phyloP scores from a whole-genome alignment of 2,113 vertebrate genomes.

The Lasiurus borealis region DNA sequence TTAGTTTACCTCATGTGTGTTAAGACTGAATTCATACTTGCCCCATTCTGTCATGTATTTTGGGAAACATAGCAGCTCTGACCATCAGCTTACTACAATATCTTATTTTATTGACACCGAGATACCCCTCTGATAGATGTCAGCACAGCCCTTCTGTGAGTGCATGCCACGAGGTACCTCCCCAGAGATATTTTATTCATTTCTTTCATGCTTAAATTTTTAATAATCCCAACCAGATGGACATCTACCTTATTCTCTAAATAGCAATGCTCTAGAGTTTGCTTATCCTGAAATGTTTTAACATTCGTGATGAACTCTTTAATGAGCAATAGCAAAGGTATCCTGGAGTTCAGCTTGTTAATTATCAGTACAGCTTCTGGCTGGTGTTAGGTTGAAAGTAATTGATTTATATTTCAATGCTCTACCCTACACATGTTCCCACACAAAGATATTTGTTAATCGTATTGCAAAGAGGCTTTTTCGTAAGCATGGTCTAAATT shows the following conservation, averaged over 20 bases:
- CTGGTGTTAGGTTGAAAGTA: conserved; percentile 79
- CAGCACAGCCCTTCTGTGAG: background rate
- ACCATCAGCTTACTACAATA: background rate
- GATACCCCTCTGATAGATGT: background rate
- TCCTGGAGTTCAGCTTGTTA: conserved; percentile 80
- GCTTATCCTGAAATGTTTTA: conserved; percentile 71
- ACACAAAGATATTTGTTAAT: conserved; percentile 69
- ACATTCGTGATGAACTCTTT: conserved; percentile 79
- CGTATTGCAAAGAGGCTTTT: conserved; percentile 64
- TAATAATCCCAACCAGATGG: conserved; percentile 76
- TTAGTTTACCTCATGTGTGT: background rate
- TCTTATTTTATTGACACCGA: background rate
- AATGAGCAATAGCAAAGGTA: conserved; percentile 80
- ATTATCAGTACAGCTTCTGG: conserved; percentile 81
- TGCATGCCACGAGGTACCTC: background rate
- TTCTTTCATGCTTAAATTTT: conserved; percentile 65
- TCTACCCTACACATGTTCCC: conserved; percentile 31
- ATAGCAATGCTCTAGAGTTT: conserved; percentile 56
- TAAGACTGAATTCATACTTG: background rate
- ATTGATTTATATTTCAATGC: conserved; percentile 82
- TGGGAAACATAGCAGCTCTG: background rate
- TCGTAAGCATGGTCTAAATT: conserved; percentile 51
- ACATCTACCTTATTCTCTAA: conserved; percentile 69
- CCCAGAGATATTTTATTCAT: background rate
- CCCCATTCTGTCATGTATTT: background rate